Evolutionary conservation across 2,888 invertebrate genomes (phyloP), one percentile per base, ranked within the genome.

Genomic region (Caenorhabditis angaria): DNA sequence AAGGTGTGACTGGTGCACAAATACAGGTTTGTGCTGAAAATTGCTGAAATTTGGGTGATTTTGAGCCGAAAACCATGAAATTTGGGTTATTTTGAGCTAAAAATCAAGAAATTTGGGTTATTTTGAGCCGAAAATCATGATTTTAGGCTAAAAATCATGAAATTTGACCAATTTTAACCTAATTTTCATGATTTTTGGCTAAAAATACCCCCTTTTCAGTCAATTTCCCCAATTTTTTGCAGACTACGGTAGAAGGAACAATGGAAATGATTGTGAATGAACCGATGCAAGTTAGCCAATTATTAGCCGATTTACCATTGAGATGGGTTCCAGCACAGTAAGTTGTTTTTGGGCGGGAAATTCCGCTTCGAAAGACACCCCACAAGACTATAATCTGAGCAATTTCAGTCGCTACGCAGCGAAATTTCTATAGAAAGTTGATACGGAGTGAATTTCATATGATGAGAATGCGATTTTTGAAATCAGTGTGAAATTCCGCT

Each of bases 271-370:
- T 77, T 1, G 35, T 35, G 22, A 53, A 27, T 57, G 70, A 77
- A 24, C 62, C 69, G 8, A 59, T 56, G 27, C 68, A 69, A 59
- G 70, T 77, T 27, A 77, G 73, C 27, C 65, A 71, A 48, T 35
- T 74, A 1, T 56, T 77, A 2, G 74, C 60, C 0, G 77, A 77
- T 53, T 61, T 77, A 41, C 65, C 64, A 20, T 20, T 74, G 28
- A 61, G 54, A n/a, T 77, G 77, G 77, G 32, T 57, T 1, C 77
- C 77, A 14, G 54, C 63, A 2, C 71, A 68, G 65, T 69, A 28
- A 41, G 57, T 62, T 53, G 35, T 10, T 20, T 20, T 57, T 32
- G 4, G 12, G 4, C 20, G 24, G 32, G 6, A 24, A 59, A 56
- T 35, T n/a, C n/a, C 20, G n/a, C 20, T 25, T 35, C 2, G 20